phyloP scores from a whole-genome alignment of 2,888 invertebrate genomes.

The Apodemia mormo region DNA sequence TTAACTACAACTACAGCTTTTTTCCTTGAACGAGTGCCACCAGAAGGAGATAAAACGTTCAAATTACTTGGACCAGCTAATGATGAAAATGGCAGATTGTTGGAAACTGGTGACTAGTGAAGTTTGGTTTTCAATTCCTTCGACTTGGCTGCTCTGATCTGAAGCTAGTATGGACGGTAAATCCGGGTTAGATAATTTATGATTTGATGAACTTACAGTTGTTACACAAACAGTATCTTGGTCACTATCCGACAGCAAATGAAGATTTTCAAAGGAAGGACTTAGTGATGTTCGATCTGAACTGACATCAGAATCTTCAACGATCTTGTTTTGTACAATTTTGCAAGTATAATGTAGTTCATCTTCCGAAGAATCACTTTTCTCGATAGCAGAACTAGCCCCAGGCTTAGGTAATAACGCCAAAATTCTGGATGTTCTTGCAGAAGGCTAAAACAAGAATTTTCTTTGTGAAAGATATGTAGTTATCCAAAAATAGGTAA shows the following conservation, averaged over 20 bases:
- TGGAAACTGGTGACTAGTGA: not conserved
- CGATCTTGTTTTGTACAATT: not conserved
- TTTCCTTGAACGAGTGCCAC: not conserved
- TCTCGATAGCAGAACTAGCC: too few relatives aligned
- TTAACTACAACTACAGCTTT: not conserved
- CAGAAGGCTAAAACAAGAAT: too few relatives aligned
- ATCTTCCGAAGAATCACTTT: too few relatives aligned
- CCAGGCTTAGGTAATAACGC: too few relatives aligned
- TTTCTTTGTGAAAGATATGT: too few relatives aligned
- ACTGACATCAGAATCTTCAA: slow-evolving; percentile 1
- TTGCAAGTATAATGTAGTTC: too few relatives aligned
- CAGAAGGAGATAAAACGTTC: not conserved
- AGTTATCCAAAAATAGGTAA: too few relatives aligned
- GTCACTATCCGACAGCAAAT: slow-evolving; percentile 2
- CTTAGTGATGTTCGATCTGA: not conserved
- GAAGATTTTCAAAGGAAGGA: not conserved
- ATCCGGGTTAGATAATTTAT: not conserved
- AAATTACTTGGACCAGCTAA: not conserved
- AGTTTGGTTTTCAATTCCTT: not conserved
- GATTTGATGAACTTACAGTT: not conserved
- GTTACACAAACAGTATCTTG: not conserved
- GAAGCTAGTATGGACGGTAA: not conserved
- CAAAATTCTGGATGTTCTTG: too few relatives aligned
- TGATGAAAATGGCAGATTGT: slow-evolving; percentile 1
- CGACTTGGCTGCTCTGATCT: not conserved